A percentile compares a stretch with the other conserved stretches of the same genome.
Evolutionary conservation across 1,140 invertebrate genomes (phyloP).

Genomic region (Wiebesia pumilae): DNA sequence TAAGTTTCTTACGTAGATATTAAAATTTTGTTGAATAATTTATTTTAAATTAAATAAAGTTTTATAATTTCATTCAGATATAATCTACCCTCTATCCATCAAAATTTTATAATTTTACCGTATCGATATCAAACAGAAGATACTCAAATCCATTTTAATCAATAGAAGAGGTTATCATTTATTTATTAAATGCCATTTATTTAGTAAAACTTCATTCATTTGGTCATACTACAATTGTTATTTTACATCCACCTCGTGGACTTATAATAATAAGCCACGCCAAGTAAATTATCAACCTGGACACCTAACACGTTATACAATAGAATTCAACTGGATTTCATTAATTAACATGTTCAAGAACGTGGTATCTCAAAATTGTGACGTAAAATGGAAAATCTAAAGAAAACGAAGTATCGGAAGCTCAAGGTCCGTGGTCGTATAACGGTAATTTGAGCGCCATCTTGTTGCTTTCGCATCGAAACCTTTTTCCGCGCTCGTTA

Average conservation of each 20-base stretch:
- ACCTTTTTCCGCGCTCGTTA: no score
- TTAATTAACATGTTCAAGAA: conserved; percentile 2
- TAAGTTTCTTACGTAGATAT: no score
- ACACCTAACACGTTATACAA: background rate
- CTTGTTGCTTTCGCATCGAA: background rate
- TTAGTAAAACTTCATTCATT: background rate
- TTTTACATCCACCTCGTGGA: background rate
- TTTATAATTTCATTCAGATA: no score
- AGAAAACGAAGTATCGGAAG: background rate
- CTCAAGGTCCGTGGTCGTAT: no score
- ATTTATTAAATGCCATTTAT: background rate
- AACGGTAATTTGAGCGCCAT: no score
- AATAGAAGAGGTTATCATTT: background rate
- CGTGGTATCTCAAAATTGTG: background rate
- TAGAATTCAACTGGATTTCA: background rate
- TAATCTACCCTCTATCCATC: background rate
- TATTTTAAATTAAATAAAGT: no score
- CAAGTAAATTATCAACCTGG: background rate
- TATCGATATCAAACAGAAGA: background rate
- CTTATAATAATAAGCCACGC: background rate
- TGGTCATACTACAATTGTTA: background rate
- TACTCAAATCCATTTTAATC: background rate
- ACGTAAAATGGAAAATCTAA: conserved; percentile 18
- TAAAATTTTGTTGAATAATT: no score
- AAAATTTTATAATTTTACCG: background rate